A percentile compares a stretch with the other conserved stretches of the same genome.
phyloP scores from a whole-genome alignment of 2,113 vertebrate genomes.

The Channa argus region DNA sequence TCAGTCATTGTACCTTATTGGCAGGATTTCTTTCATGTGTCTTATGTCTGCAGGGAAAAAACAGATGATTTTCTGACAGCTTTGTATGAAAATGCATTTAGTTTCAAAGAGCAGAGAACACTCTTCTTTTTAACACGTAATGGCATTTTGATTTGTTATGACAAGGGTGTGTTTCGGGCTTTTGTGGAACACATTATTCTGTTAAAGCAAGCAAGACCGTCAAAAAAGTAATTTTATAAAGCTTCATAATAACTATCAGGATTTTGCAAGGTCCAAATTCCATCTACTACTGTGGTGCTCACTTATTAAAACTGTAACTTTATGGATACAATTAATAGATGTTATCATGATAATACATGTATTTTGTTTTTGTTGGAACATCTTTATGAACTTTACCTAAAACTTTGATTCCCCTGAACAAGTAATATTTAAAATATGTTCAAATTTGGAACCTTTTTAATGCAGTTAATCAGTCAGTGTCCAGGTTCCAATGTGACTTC shows the following conservation, averaged over 20 bases:
- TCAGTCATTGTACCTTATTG: not conserved
- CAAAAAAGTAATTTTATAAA: not conserved
- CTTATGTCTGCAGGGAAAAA: not conserved
- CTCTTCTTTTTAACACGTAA: conserved; percentile 10
- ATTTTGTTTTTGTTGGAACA: too few relatives aligned
- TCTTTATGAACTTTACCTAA: too few relatives aligned
- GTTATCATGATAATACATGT: too few relatives aligned
- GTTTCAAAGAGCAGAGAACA: not conserved
- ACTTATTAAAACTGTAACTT: too few relatives aligned
- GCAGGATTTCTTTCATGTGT: not conserved
- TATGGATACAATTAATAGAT: too few relatives aligned
- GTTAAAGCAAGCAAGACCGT: not conserved
- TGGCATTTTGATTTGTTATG: conserved; percentile 14
- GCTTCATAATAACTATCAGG: too few relatives aligned
- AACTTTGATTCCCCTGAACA: too few relatives aligned
- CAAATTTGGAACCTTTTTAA: too few relatives aligned
- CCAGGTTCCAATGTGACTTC: too few relatives aligned
- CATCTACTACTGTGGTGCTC: too few relatives aligned
- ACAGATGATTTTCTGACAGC: not conserved
- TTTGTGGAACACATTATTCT: conserved; percentile 33
- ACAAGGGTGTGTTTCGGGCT: conserved; percentile 2
- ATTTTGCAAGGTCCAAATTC: not conserved
- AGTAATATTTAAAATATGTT: too few relatives aligned
- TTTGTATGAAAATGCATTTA: not conserved
- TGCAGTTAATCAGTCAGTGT: too few relatives aligned